Evolutionary conservation across 2,113 vertebrate genomes (phyloP).

Genomic region (Phoenicopterus ruber): DNA sequence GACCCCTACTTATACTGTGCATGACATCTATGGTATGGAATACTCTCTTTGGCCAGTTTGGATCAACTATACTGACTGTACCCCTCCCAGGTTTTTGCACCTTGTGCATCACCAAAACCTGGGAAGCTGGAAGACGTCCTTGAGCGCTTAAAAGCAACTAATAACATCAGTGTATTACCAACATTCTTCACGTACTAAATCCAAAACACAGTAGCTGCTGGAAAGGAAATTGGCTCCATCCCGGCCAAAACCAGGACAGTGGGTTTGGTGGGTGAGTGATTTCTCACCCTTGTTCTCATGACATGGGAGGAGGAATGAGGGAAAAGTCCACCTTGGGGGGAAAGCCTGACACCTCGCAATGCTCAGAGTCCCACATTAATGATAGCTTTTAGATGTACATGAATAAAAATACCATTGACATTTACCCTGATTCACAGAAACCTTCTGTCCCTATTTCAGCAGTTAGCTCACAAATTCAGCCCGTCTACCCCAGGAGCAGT

Average conservation of each 20-base stretch:
- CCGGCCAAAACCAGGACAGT: background rate
- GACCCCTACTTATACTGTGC: no score
- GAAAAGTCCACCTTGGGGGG: background rate
- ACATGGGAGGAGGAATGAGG: accelerated
- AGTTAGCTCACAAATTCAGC: background rate
- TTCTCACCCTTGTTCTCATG: background rate
- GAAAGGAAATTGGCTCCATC: no score
- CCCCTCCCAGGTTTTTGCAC: no score
- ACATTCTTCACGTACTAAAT: no score
- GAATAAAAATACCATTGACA: background rate
- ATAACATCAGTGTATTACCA: no score
- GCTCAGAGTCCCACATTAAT: background rate
- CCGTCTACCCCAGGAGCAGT: background rate
- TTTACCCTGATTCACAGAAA: background rate
- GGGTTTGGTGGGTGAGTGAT: background rate
- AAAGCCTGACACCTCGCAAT: background rate
- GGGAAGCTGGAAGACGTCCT: no score
- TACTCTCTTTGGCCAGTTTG: no score
- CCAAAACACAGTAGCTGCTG: no score
- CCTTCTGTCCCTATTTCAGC: background rate
- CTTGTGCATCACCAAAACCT: no score
- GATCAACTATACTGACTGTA: no score
- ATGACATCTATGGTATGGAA: no score
- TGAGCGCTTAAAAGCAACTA: no score
- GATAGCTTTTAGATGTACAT: background rate